Percentiles rank a stretch among this genome's conserved stretches.
Evolutionary conservation across 1,140 invertebrate species (phyloP).

Genomic region (Zeugodacus cucurbitae): DNA sequence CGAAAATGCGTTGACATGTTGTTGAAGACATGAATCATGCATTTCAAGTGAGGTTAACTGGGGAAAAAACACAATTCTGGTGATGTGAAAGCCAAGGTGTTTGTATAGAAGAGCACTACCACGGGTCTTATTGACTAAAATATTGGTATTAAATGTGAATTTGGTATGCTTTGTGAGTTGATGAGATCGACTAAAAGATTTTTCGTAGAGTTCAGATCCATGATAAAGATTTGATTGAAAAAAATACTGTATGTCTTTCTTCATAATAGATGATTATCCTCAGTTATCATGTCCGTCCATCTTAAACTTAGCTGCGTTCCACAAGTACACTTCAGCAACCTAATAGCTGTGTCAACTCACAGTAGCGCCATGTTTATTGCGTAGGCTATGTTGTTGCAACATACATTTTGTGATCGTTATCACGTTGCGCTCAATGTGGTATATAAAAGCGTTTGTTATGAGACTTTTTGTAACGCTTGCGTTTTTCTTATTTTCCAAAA

Average conservation of each 20-base stretch:
- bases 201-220: too few species aligned
- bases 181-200: too few species aligned
- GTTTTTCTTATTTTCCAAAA: not conserved
- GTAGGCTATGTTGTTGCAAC: slow-evolving; percentile 14
- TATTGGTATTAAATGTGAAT: too few species aligned
- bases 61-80: not conserved
- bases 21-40: slow-evolving; percentile 30
- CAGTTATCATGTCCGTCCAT: too few species aligned
- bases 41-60: not conserved
- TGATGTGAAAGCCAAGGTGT: not conserved
- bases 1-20: slow-evolving; percentile 36
- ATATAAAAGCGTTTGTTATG: not conserved
- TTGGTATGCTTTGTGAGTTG: too few species aligned
- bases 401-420: slow-evolving; percentile 24
- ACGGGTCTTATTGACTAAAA: not conserved
- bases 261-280: too few species aligned
- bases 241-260: too few species aligned
- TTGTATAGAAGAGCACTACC: not conserved
- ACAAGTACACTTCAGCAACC: not conserved
- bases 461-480: not conserved
- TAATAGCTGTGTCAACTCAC: not conserved
- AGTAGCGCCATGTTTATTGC: not conserved
- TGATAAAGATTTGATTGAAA: too few species aligned
- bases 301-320: too few species aligned
- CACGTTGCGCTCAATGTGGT: not conserved